These are phyloP conservation scores for Hafferia zeledoni DNA, from an alignment of 2,797 vertebrate species.

Conservation along the genomic window DNA sequence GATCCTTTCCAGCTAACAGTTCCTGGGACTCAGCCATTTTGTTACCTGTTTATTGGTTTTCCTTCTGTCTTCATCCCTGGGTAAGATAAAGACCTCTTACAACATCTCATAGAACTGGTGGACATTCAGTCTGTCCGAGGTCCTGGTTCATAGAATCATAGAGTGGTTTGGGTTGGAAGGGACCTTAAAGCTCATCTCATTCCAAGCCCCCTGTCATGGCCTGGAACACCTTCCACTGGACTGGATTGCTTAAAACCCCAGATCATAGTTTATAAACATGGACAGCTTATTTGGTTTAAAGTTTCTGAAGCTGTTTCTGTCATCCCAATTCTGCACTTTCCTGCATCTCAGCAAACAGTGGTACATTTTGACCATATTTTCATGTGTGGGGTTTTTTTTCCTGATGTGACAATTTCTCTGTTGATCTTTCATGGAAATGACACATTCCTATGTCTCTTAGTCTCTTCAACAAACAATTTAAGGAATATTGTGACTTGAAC, in stretches of 20 bases:
- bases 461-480: not conserved
- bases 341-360: not conserved
- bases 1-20: not conserved
- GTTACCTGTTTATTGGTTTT: not conserved
- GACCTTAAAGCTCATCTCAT: not conserved
- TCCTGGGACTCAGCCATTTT: not conserved
- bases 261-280: not conserved
- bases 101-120: not conserved
- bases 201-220: not conserved
- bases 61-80: not conserved
- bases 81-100: not conserved
- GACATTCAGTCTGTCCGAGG: not conserved
- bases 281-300: not conserved
- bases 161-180: not conserved
- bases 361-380: not conserved
- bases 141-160: not conserved
- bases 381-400: accelerated
- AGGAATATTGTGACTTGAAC: not conserved
- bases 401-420: not conserved
- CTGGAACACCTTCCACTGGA: not conserved
- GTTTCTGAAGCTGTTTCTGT: not conserved
- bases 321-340: not conserved
- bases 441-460: not conserved
- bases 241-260: not conserved
- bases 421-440: not conserved